These are phyloP conservation scores for Acrocyrtus sp. DNA, from an alignment of 2,888 invertebrate species.

Conservation along the genomic window DNA sequence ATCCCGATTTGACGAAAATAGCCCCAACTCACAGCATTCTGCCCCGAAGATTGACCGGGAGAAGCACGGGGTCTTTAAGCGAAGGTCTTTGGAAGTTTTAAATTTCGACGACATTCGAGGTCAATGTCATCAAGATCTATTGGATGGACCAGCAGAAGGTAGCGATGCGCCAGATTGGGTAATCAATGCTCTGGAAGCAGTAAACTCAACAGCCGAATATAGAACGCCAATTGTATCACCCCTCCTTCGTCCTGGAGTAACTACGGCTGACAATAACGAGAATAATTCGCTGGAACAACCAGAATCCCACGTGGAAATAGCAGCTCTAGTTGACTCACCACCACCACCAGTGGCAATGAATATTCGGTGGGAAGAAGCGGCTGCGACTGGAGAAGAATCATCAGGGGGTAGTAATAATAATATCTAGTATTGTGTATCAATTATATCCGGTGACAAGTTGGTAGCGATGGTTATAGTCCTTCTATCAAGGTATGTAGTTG, in stretches of 20 bases:
- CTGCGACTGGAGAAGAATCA: slow-evolving; percentile 6
- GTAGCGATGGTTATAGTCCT: too few species aligned
- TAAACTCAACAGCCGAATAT: not conserved
- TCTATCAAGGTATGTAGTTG: too few species aligned
- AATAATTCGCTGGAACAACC: slow-evolving; percentile 7
- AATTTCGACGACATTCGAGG: slow-evolving; percentile 18
- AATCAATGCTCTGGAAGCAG: slow-evolving; percentile 2
- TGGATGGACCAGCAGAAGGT: slow-evolving; percentile 13
- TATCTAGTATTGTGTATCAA: too few species aligned
- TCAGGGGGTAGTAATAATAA: slow-evolving; percentile 1
- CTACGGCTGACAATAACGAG: not conserved
- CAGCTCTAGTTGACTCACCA: not conserved
- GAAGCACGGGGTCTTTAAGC: slow-evolving; percentile 19
- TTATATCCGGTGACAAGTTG: too few species aligned
- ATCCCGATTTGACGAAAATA: slow-evolving; percentile 17
- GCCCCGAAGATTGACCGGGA: slow-evolving; percentile 24
- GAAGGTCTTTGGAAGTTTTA: not conserved
- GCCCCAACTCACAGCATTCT: slow-evolving; percentile 13
- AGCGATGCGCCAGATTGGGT: slow-evolving; percentile 23
- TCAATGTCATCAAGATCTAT: slow-evolving; percentile 20
- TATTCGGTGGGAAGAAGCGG: slow-evolving; percentile 32
- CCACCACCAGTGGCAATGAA: slow-evolving; percentile 16
- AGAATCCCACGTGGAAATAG: not conserved
- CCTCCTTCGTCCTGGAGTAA: not conserved
- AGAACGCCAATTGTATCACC: slow-evolving; percentile 10